phyloP scores from a whole-genome alignment of 2,113 vertebrate genomes.

The sheep (Ovis aries) region ARS-UI_Ramb_v3.0 NC_056060.1:45726501-45727000 shows the following conservation, averaged over 20 bases:
- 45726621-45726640: not conserved
- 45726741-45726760: accelerated
- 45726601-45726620: not conserved
- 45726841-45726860: not conserved
- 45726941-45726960: not conserved
- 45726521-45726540: not conserved
- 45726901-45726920: not conserved
- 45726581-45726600: not conserved
- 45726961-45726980: not conserved
- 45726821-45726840: not conserved
- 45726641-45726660: not conserved
- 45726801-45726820: not conserved
- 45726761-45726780: not conserved
- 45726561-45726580: not conserved
- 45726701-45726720: not conserved
- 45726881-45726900: not conserved
- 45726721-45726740: not conserved
- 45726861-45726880: not conserved
- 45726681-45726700: not conserved
- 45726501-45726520: not conserved
- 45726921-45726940: not conserved
- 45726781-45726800: not conserved
- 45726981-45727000: not conserved
- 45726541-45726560: not conserved
- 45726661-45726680: not conserved